phyloP scores from a whole-genome alignment of 2,797 vertebrate genomes.

The Platalea minor region DNA sequence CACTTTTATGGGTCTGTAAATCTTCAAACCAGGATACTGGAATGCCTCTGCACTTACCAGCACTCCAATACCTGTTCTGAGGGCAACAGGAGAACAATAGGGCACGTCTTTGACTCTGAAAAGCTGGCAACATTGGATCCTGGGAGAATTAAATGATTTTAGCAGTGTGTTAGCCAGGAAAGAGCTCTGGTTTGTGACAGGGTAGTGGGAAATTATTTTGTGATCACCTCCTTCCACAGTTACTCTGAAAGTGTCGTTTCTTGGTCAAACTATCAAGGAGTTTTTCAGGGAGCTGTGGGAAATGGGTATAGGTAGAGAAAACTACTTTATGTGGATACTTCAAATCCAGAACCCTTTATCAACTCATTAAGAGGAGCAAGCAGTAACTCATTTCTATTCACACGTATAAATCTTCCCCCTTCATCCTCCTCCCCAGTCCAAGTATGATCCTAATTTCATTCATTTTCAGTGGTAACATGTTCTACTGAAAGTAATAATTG shows the following conservation, averaged over 20 bases:
- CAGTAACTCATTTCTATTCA: background rate
- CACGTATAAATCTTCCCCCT: background rate
- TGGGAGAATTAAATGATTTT: background rate
- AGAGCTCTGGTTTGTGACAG: background rate
- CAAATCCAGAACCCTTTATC: background rate
- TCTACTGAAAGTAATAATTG: background rate
- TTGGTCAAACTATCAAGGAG: background rate
- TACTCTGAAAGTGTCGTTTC: background rate
- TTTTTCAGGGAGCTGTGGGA: background rate
- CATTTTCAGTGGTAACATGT: background rate
- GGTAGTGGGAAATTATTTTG: background rate
- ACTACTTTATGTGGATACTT: background rate
- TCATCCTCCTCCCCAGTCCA: background rate
- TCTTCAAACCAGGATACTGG: background rate
- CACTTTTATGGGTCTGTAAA: background rate
- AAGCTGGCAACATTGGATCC: background rate
- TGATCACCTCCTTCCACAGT: background rate
- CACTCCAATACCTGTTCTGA: background rate
- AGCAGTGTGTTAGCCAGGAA: background rate
- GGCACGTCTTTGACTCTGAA: background rate
- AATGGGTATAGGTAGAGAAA: background rate
- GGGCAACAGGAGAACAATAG: background rate
- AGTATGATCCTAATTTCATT: background rate
- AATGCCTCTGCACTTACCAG: background rate
- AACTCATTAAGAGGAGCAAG: background rate